Evolutionary conservation across 1,140 invertebrate species (phyloP).

Genomic region (Riptortus pedestris): DNA sequence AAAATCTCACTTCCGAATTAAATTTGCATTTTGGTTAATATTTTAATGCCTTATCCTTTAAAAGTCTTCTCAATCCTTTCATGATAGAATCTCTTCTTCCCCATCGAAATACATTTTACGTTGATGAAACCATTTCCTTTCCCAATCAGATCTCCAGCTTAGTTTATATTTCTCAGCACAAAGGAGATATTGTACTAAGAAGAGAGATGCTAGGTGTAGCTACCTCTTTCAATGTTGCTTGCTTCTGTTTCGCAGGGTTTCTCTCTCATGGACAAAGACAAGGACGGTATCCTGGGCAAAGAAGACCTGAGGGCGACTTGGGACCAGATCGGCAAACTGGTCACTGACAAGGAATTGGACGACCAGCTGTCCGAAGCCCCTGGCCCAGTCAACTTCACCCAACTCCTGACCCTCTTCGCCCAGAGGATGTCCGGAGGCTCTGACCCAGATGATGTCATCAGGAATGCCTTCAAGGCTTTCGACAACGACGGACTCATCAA

Average conservation of each 20-base stretch:
- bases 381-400: constrained; percentile 91
- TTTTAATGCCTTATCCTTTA: too few relatives aligned
- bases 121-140: too few relatives aligned
- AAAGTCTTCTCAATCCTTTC: too few relatives aligned
- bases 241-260: constrained; percentile 57
- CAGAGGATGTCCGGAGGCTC: constrained; percentile 67
- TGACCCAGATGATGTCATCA: constrained; percentile 90
- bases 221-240: too few relatives aligned
- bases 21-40: too few relatives aligned
- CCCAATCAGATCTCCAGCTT: too few relatives aligned
- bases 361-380: constrained; percentile 82
- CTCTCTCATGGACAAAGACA: constrained; percentile 96
- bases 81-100: too few relatives aligned
- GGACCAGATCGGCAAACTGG: constrained; percentile 84
- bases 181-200: too few relatives aligned
- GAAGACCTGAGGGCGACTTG: constrained; percentile 91
- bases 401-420: constrained; percentile 84
- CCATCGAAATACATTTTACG: too few relatives aligned
- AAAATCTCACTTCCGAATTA: too few relatives aligned
- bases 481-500: constrained; percentile 82
- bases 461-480: constrained; percentile 91
- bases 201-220: too few relatives aligned
- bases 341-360: constrained; percentile 81
- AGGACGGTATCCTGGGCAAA: constrained; percentile 94
- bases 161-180: too few relatives aligned